Percentiles rank a stretch among this genome's conserved stretches.
Conservation (phyloP, 2,797 vertebrate genomes). For the Miichthys miiuy region DNA sequence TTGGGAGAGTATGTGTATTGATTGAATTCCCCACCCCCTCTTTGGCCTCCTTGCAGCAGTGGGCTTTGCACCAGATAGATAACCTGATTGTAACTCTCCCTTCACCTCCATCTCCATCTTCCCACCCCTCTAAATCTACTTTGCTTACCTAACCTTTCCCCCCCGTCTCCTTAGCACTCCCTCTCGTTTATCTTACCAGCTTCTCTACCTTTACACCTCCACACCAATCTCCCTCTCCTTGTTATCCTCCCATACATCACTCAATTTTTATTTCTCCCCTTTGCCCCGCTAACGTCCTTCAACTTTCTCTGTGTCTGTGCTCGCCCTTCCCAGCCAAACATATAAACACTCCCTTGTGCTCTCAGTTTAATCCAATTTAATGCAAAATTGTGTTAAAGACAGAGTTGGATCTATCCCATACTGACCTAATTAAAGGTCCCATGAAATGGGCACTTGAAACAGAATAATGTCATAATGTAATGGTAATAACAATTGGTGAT, state of each 20-base stretch:
- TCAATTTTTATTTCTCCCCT: constrained; percentile 30
- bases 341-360: constrained; percentile 5
- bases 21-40: constrained; percentile 57
- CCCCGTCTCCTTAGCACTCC: constrained; percentile 34
- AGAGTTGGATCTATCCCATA: not conserved
- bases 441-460: not conserved
- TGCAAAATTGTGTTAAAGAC: not conserved
- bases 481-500: not conserved
- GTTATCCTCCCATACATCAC: constrained; percentile 43
- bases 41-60: constrained; percentile 53
- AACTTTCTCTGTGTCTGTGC: not conserved
- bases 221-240: not conserved
- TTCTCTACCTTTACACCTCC: constrained; percentile 28
- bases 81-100: constrained; percentile 65
- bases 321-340: not conserved
- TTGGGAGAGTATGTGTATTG: constrained; percentile 62
- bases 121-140: constrained; percentile 59
- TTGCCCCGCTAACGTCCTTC: constrained; percentile 7
- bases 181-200: constrained; percentile 49
- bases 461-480: not conserved
- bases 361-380: not conserved
- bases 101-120: constrained; percentile 17
- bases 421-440: constrained; percentile 1
- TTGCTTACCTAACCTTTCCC: constrained; percentile 38
- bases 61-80: constrained; percentile 58